These are phyloP conservation scores for Baccha elongata DNA, from an alignment of 2,888 invertebrate species.

Conservation along the genomic window DNA sequence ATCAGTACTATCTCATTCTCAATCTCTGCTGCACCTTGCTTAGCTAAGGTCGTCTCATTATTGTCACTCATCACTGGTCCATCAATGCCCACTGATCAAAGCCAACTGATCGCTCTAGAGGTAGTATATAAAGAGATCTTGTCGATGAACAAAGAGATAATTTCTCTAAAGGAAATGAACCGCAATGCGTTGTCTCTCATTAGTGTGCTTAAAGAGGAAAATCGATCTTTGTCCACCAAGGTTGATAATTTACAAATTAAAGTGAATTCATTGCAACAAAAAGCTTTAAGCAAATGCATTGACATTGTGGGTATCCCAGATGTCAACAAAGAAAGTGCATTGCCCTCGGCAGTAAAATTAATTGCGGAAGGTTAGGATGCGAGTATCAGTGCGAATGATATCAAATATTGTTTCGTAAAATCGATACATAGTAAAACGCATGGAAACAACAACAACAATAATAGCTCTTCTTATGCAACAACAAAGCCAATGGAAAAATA, in stretches of 20 bases:
- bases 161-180: constrained; percentile 3
- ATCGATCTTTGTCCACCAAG: background rate
- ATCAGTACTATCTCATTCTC: no score
- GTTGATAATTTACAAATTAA: background rate
- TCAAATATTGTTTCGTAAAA: constrained; percentile 20
- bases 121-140: background rate
- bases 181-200: constrained; percentile 3
- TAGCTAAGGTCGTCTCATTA: no score
- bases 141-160: background rate
- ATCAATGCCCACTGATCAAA: no score
- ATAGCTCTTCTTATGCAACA: background rate
- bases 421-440: background rate
- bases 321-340: constrained; percentile 19
- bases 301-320: constrained; percentile 20
- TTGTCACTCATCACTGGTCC: no score
- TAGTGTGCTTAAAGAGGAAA: background rate
- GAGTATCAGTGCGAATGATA: constrained; percentile 20
- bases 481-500: background rate
- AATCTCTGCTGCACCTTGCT: no score
- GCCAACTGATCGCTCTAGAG: background rate
- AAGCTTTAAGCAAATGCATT: constrained; percentile 20
- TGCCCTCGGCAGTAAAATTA: constrained; percentile 6
- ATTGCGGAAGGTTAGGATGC: background rate
- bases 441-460: background rate
- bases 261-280: constrained; percentile 27